These are phyloP conservation scores for Antheraea mylitta DNA, from an alignment of 1,140 invertebrate species.

Conservation along the genomic window DNA sequence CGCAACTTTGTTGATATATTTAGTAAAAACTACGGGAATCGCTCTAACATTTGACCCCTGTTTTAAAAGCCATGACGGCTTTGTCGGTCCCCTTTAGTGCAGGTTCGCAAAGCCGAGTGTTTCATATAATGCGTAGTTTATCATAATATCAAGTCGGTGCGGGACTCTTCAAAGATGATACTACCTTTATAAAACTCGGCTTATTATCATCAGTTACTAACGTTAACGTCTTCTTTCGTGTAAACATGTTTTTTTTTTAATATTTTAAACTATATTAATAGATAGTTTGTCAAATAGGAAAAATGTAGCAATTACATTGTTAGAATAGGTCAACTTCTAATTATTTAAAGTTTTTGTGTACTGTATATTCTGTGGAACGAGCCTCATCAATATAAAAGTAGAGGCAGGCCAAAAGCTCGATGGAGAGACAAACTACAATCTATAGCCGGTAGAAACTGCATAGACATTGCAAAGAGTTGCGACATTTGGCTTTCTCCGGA, in stretches of 20 bases:
- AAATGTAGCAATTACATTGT: no score
- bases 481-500: no score
- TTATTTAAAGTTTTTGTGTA: no score
- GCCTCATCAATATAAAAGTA: no score
- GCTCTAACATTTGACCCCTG: slow-evolving; percentile 8
- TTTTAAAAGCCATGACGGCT: slow-evolving; percentile 19
- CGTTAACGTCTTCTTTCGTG: background rate
- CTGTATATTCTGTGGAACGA: no score
- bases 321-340: no score
- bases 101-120: slow-evolving; percentile 20
- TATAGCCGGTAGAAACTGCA: no score
- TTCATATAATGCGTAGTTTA: slow-evolving; percentile 22
- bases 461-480: no score
- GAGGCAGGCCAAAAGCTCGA: no score
- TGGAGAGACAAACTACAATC: no score
- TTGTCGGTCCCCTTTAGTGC: slow-evolving; percentile 26
- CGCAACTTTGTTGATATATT: background rate
- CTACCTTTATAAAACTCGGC: slow-evolving; percentile 6
- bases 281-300: background rate
- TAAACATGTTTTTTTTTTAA: background rate
- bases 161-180: slow-evolving; percentile 24
- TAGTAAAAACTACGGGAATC: background rate
- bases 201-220: slow-evolving; percentile 1
- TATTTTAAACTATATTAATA: no score
- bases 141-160: slow-evolving; percentile 26